Percentiles rank a stretch among this genome's conserved stretches.
phyloP scores from a whole-genome alignment of 2,113 vertebrate genomes.

The Apistogramma diplotaenia region DNA sequence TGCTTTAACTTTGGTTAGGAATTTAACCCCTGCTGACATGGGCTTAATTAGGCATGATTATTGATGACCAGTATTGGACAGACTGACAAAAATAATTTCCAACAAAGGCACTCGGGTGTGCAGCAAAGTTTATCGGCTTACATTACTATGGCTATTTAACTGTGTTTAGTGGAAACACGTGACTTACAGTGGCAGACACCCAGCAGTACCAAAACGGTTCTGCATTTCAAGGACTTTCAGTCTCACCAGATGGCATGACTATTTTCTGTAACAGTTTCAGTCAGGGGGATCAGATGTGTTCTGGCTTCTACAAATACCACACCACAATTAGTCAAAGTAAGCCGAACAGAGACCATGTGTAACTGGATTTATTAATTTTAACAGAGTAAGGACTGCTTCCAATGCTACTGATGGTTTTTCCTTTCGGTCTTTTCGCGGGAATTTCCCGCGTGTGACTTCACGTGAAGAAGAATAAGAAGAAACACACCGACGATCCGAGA shows the following conservation, averaged over 20 bases:
- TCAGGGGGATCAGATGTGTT: background rate
- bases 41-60: background rate
- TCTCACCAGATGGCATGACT: background rate
- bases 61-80: background rate
- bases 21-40: background rate
- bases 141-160: background rate
- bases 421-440: constrained; percentile 16
- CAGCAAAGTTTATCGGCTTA: background rate
- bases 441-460: constrained; percentile 35
- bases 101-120: background rate
- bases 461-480: background rate
- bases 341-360: too few species aligned
- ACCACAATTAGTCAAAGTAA: too few species aligned
- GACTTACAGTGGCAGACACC: accelerated
- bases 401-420: background rate
- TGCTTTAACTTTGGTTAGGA: background rate
- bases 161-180: background rate
- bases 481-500: background rate
- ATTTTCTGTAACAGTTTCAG: background rate
- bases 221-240: background rate
- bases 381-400: background rate
- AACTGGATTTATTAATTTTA: too few species aligned
- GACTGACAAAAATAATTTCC: background rate
- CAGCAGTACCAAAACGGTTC: background rate
- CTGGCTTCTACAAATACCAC: background rate